Base-by-base conservation (phyloP, 2,113 vertebrate genomes). In the Amblyopsis rosae region DNA sequence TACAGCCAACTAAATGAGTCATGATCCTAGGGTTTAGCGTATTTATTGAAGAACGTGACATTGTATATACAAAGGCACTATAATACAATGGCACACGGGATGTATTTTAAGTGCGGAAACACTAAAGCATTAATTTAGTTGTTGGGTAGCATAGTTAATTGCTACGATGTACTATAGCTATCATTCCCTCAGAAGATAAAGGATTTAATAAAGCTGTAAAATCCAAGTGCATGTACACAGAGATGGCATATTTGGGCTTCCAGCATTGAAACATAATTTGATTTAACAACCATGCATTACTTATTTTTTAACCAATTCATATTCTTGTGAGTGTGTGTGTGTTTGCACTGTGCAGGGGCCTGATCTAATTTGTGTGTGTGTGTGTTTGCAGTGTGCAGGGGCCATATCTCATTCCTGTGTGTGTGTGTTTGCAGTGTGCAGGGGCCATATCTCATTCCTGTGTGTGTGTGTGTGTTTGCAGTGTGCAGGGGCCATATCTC, bases 401-500 rank as follows among this genome's bases (percentile, higher is more conserved):
- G 97, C 65, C 84, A 99, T 84, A 99, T 99, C 32, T 67, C 4
- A n/a, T 9, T 59, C 41, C 6, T 13, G 13, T 49, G 8, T 61
- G 8, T 74, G 17, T 32, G 26, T 58, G 19, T 73, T 49, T 84
- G 67, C 16, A 99, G 98, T 99, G 19, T 99, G 98, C 72, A 92
- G 97, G 60, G 95, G 97, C 65, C 84, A 99, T 84, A 99, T 99
- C 32, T 64, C 4, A n/a, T 9, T 59, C 41, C 6, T 13, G 13
- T 49, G 8, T 61, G 8, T 49, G 5, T 71, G 7, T 74, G 17
- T 32, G 26, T 58, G 19, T 73, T 49, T 84, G 66, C 16, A 99
- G 98, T 99, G 19, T 99, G 98, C 72, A 92, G 97, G 60, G 95
- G 97, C 65, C 84, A 99, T 84, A 99, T 99, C 32, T 67, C 4